Evolutionary conservation across 1,140 invertebrate species (phyloP), one percentile per base, ranked within the genome.

Genomic region (Euura saliciscinereae): DNA sequence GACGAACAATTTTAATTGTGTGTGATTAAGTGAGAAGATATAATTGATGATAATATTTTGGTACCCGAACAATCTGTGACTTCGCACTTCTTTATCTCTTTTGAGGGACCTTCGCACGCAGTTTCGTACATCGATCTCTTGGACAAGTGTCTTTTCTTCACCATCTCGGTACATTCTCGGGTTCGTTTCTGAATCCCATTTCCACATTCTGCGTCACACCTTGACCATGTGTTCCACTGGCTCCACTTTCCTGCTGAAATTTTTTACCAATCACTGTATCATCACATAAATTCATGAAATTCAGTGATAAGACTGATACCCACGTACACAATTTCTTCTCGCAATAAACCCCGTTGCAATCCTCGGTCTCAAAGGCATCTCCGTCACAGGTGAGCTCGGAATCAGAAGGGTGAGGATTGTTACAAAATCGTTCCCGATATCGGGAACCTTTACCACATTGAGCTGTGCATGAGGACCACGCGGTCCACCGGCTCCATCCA

Each of bases 401-500:
- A 72, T 13, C 43, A 2, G 74, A 75, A 43, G 74, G 74, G 43
- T 46, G 11, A 64, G 74, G 74, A 64, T 45, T 75, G 6, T 75
- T 67, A n/a, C 74, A 75, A 43, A 8, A 64, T 51, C 74, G 43
- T 64, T 42, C 73, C 6, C 72, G 74, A 70, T 74, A 75, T 46
- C 70, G 73, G 43, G 66, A 11, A 43, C 74, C 74, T 66, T 42
- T 75, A 1, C 72, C 74, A 51, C 72, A 75, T 43, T 6, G 10
- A 46, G 74, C 74, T 45, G 68, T 44, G 3, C 74, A 75, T 0
- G 64, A 2, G 6, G 74, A 75, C 74, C 74, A 75, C 13, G 3
- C 2, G 66, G 42, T 69, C 74, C 74, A 75, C 45, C 6, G 28
- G 42, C 65, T 75, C 74, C 74, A 75, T 11, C 74, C 74, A 28